Evolutionary conservation across 1,140 invertebrate species (phyloP), one percentile per base, ranked within the genome.

Genomic region (Pseudomyrmex dendroicus): DNA sequence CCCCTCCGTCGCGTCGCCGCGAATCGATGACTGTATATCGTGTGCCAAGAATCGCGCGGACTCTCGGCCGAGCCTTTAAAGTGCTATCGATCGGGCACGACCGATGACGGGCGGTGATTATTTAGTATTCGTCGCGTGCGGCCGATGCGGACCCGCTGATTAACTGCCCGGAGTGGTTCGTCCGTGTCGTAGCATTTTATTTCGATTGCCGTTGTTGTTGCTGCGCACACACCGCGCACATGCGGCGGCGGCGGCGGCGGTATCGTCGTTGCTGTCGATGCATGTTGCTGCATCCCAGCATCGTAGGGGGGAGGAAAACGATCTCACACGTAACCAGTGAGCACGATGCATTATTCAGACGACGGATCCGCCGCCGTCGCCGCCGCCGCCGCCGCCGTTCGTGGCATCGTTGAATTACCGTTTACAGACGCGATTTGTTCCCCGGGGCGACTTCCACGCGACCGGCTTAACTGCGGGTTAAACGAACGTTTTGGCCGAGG

Each of bases 341-440:
- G 68, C 48, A 52, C 63, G 63, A 84, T 84, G 63, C 73, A 84
- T 84, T 84, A 84, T 84, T 84, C 82, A 77, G 46, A 84, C 73
- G 54, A 68, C 52, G 48, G 64, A 84, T 78, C 25, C 61, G 52
- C 70, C 54, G 35, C 5, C 70, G 35, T 0, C 35, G 35, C 35
- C 35, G 35, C 35, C 35, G 35, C 35, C 35, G 35, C 25, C 70
- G 35, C 35, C 5, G 35, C 35, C 70, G 35, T n/a, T 76, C 61
- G 66, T 48, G 74, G 63, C 48, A 66, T 62, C 74, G 73, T 59
- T 67, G 63, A 83, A 83, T 66, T 78, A 82, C 78, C 78, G 78
- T 74, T 82, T 82, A 82, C 78, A 74, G 57, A 73, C 25, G 78
- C 67, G 78, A 82, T 82, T 82, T 74, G 78, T 82, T 72, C 66